phyloP scores from a whole-genome alignment of 2,113 vertebrate genomes.

The Antechinus flavipes region DNA sequence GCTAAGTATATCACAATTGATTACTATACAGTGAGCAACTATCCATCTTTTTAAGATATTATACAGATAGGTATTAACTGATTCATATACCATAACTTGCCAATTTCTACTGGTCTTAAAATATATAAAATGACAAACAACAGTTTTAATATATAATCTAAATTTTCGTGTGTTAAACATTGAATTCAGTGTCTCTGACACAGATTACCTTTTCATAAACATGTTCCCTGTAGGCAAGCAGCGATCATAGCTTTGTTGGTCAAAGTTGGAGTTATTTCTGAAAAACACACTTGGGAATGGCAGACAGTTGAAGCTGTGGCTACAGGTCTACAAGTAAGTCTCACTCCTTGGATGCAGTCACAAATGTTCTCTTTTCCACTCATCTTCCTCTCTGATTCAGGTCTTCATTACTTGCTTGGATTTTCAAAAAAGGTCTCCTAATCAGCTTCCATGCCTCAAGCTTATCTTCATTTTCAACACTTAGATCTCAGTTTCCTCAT shows the following conservation, averaged over 20 bases:
- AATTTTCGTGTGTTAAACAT: neutral
- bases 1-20: no score
- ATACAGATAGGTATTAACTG: neutral
- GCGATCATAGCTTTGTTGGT: constrained; percentile 96
- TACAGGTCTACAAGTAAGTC: constrained; percentile 94
- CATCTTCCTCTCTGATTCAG: neutral
- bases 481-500: neutral
- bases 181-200: neutral
- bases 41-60: neutral
- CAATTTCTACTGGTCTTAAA: neutral
- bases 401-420: neutral
- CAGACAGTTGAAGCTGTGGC: constrained; percentile 96
- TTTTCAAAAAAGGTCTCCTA: neutral
- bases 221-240: constrained; percentile 90
- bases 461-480: neutral
- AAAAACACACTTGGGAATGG: constrained; percentile 95
- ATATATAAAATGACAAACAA: neutral
- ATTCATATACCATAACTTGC: neutral
- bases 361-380: neutral
- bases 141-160: neutral
- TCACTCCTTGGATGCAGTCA: neutral
- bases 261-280: constrained; percentile 96
- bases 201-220: constrained; percentile 68
- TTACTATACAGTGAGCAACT: neutral
- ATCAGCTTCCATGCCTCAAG: neutral